These are phyloP conservation scores for Betta splendens DNA, from an alignment of 2,797 vertebrate species.

Conservation along the genomic window DNA sequence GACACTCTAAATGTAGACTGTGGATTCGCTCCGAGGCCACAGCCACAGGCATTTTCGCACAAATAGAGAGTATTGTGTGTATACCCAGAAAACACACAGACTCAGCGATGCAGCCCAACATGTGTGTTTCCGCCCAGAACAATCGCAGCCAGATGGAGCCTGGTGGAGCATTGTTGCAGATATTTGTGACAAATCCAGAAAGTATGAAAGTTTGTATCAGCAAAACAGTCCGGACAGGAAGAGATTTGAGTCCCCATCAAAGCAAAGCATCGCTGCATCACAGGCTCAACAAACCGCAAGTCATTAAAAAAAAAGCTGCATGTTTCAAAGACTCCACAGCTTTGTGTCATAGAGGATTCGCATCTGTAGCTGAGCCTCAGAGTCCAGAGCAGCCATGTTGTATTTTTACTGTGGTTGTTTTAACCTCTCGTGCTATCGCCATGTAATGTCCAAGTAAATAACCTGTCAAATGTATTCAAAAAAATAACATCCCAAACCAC, in stretches of 20 bases:
- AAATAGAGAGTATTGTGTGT: constrained; percentile 59
- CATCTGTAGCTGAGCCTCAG: too few relatives aligned
- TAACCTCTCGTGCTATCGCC: too few relatives aligned
- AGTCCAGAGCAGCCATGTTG: too few relatives aligned
- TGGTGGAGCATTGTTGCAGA: constrained; percentile 1
- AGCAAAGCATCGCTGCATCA: too few relatives aligned
- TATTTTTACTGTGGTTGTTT: too few relatives aligned
- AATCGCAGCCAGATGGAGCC: constrained; percentile 64
- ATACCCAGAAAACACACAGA: constrained; percentile 43
- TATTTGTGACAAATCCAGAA: constrained; percentile 23
- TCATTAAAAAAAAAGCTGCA: too few relatives aligned
- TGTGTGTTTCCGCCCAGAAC: constrained; percentile 51
- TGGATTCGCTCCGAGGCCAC: constrained; percentile 43
- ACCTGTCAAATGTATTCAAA: too few relatives aligned
- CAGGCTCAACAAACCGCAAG: too few relatives aligned
- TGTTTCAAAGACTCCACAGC: too few relatives aligned
- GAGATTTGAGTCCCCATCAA: constrained; percentile 14
- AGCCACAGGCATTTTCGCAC: constrained; percentile 67
- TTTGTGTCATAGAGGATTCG: too few relatives aligned
- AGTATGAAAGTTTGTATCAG: constrained; percentile 40
- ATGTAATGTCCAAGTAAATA: too few relatives aligned
- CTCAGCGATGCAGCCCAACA: constrained; percentile 45
- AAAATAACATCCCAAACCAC: too few relatives aligned
- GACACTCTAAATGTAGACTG: constrained; percentile 54
- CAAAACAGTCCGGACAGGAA: constrained; percentile 19